A percentile compares a stretch with the other conserved stretches of the same genome.
Conservation (phyloP, 1,140 invertebrate genomes). For the Cepaea nemoralis region DNA sequence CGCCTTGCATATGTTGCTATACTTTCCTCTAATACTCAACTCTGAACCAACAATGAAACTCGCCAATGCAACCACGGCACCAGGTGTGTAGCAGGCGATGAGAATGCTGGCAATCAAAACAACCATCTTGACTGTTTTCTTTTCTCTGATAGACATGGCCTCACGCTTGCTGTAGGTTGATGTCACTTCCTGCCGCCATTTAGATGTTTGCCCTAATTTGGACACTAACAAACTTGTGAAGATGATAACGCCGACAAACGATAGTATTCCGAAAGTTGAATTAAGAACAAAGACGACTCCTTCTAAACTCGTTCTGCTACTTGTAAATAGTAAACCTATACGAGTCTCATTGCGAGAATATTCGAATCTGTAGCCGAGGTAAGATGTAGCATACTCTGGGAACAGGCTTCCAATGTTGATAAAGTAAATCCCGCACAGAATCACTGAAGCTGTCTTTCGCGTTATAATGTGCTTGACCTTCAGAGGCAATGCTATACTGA, state of each 20-base stretch:
- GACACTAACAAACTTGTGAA: not conserved
- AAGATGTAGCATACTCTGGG: not conserved
- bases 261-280: not conserved
- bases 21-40: not conserved
- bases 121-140: slow-evolving; percentile 7
- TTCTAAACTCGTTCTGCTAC: not conserved
- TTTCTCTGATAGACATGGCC: not conserved
- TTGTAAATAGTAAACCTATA: not conserved
- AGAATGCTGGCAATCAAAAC: not conserved
- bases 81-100: not conserved
- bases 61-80: not conserved
- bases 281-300: not conserved
- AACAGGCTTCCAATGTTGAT: not conserved
- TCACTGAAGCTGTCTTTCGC: not conserved
- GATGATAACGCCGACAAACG: not conserved
- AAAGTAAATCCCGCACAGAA: not conserved
- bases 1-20: not conserved
- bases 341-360: not conserved
- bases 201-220: not conserved
- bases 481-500: not conserved
- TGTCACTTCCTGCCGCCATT: not conserved
- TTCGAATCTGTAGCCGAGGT: not conserved
- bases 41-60: slow-evolving; percentile 4
- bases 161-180: not conserved
- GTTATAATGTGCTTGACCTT: slow-evolving; percentile 1